phyloP scores from a whole-genome alignment of 2,113 vertebrate genomes.

The Scytalopus superciliaris region DNA sequence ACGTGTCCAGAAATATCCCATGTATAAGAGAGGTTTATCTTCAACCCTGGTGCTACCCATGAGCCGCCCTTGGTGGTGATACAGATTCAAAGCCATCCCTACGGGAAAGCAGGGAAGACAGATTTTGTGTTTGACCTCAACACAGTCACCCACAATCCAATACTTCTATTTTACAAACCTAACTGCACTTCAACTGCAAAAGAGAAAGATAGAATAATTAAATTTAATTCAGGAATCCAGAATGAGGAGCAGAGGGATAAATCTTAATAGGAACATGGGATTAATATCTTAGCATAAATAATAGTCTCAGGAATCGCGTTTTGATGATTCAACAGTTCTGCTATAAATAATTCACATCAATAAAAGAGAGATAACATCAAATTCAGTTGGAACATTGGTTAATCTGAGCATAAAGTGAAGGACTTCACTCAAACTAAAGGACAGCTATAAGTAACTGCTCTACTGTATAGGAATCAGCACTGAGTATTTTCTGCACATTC shows the following conservation, averaged over 20 bases:
- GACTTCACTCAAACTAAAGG: slow-evolving; percentile 28
- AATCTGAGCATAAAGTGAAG: slow-evolving; percentile 35
- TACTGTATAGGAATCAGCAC: neutral
- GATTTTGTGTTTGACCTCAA: neutral
- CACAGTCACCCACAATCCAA: neutral
- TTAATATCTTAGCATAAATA: slow-evolving; percentile 56
- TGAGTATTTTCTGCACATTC: slow-evolving; percentile 5
- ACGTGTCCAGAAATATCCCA: neutral
- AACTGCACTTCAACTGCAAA: neutral
- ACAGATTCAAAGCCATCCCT: neutral
- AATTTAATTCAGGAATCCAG: slow-evolving; percentile 37
- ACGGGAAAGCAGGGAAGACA: neutral
- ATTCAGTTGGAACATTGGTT: neutral
- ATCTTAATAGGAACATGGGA: slow-evolving; percentile 56
- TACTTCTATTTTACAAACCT: neutral
- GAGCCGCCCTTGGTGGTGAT: neutral
- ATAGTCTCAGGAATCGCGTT: neutral
- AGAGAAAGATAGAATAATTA: slow-evolving; percentile 30
- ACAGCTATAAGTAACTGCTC: slow-evolving; percentile 8
- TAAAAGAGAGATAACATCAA: slow-evolving; percentile 32
- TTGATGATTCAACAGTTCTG: slow-evolving; percentile 25
- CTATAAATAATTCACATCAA: slow-evolving; percentile 44
- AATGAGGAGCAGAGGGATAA: slow-evolving; percentile 47
- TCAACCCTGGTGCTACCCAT: neutral
- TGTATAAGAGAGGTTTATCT: neutral